These are phyloP conservation scores for Nomada hirtipes DNA, from an alignment of 2,888 invertebrate species.

Conservation along the genomic window DNA sequence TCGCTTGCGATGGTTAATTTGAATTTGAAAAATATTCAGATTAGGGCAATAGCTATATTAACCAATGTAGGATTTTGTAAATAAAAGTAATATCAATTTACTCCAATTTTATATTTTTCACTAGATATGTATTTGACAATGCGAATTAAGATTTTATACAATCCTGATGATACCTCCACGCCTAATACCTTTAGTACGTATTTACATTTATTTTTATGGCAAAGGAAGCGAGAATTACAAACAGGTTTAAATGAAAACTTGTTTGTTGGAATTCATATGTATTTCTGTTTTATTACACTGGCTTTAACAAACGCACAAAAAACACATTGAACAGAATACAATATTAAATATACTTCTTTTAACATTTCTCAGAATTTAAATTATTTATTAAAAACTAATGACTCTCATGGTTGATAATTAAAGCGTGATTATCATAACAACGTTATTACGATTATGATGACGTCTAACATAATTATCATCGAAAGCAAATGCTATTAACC, in stretches of 20 bases:
- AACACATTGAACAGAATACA: slow-evolving; percentile 50
- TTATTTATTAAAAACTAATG: slow-evolving; percentile 35
- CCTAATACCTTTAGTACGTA: background rate
- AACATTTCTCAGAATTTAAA: slow-evolving; percentile 30
- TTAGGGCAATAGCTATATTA: too few relatives aligned
- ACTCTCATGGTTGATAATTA: slow-evolving; percentile 18
- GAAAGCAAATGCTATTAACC: slow-evolving; percentile 15
- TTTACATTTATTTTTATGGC: background rate
- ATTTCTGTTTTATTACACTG: slow-evolving; percentile 33
- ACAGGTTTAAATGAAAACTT: background rate
- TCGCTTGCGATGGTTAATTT: background rate
- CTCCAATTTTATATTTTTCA: background rate
- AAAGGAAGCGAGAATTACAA: background rate
- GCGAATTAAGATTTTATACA: too few relatives aligned
- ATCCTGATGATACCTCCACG: too few relatives aligned
- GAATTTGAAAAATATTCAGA: slow-evolving; percentile 17
- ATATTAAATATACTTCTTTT: slow-evolving; percentile 29
- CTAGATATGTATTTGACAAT: too few relatives aligned
- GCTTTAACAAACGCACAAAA: slow-evolving; percentile 36
- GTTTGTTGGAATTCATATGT: slow-evolving; percentile 26
- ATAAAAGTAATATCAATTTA: background rate
- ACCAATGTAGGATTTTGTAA: background rate
- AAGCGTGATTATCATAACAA: slow-evolving; percentile 33
- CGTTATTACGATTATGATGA: slow-evolving; percentile 32
- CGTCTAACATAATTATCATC: slow-evolving; percentile 2